Base-by-base conservation (phyloP, 2,888 invertebrate species). In the Drosophila mercatorum region DNA sequence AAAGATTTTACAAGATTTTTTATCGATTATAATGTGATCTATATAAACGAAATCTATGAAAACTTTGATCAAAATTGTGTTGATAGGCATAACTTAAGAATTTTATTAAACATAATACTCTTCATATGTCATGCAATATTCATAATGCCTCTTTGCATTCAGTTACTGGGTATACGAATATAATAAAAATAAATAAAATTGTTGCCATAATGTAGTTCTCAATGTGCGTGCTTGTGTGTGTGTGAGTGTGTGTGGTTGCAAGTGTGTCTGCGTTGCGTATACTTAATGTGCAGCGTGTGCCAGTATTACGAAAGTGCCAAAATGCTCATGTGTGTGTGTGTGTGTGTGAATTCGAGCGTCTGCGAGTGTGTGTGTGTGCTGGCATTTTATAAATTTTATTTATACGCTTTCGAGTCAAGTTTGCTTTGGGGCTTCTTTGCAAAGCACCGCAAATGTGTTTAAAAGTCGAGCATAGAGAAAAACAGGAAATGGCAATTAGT, bases 161-260 rank as follows among this genome's bases (percentile, higher is more conserved):
- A 11, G 4, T 31, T 40, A 43, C 14, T 66, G 70, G 56, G 75
- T 58, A 75, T 70, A 0, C 3, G 38, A 55, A 74, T 70, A 78
- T 63, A 78, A 78, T 60, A 74, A 70, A 77, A 78, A 77, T 78
- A 78, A 75, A 77, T 79, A 78, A 66, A 71, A 79, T 56, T 78
- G 67, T 61, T 28, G 53, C 67, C 71, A 55, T 78, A 74, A 70
- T 77, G 75, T 70, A 62, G 78, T 77, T 53, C 40, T 49, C n/a
- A 17, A 8, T 43, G 31, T 67, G 56, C 56, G 47, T 61, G 22
- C 22, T 1, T 22, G 2, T 22, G 22, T 22, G 22, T 22, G 22
- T 22, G 22, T 52, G 47, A 58, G 55, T n/a, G 38, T 52, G 47
- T 61, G 55, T n/a, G 38, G 12, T n/a, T 57, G 17, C 31, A 40